Evolutionary conservation across 30 jellyfish, hydroid and myxozoan species (phyloP).

Genomic region (Phacellophora camtschatica): DNA sequence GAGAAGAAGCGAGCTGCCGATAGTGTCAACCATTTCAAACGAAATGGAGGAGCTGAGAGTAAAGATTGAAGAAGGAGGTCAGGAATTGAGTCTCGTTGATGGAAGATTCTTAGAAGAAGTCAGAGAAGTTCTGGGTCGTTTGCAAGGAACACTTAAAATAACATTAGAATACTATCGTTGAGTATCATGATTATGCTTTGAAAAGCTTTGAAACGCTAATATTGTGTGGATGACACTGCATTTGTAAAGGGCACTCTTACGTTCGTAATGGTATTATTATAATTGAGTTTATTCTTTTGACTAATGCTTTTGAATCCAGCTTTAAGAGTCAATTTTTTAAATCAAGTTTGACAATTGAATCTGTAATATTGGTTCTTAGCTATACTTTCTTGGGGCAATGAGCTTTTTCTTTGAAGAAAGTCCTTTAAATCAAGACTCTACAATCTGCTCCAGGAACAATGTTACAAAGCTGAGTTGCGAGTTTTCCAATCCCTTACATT

Average conservation of each 20-base stretch:
- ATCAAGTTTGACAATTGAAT: neutral
- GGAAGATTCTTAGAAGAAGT: slow-evolving; percentile 60
- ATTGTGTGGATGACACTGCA: too few species aligned
- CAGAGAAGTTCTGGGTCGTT: slow-evolving; percentile 38
- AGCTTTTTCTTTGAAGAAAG: too few species aligned
- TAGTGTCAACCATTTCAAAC: slow-evolving; percentile 8
- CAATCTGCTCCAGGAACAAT: too few species aligned
- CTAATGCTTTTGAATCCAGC: neutral
- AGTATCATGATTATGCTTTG: neutral
- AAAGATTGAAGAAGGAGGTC: slow-evolving; percentile 57
- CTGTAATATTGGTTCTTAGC: too few species aligned
- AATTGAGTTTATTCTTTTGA: neutral
- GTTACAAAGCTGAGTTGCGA: neutral
- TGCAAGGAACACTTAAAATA: slow-evolving; percentile 40
- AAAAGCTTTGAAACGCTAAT: neutral
- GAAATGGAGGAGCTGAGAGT: slow-evolving; percentile 59
- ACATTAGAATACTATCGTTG: slow-evolving; percentile 50
- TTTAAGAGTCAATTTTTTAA: neutral
- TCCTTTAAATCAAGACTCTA: too few species aligned
- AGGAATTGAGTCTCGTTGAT: slow-evolving; percentile 51
- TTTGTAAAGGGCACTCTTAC: too few species aligned
- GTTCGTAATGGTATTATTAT: too few species aligned
- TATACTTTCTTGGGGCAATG: too few species aligned
- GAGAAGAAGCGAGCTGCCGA: slow-evolving; percentile 56
- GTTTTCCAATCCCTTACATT: neutral